Percentiles rank a stretch among this genome's conserved stretches.
Evolutionary conservation across 2,888 invertebrate genomes (phyloP).

Genomic region (Bibio marci): DNA sequence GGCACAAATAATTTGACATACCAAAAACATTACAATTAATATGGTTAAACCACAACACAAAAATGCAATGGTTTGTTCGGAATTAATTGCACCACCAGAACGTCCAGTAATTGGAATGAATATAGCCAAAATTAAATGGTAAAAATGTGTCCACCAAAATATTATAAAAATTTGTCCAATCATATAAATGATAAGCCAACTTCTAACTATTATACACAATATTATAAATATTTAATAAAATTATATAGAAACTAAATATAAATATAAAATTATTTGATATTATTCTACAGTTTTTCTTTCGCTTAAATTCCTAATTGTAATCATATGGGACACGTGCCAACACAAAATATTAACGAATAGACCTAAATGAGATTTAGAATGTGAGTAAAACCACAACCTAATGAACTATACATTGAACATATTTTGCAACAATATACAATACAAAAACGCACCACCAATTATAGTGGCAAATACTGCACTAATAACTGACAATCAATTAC

Average conservation of each 20-base stretch:
- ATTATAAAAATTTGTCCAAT: slow-evolving; percentile 17
- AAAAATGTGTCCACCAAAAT: slow-evolving; percentile 18
- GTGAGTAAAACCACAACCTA: too few relatives aligned
- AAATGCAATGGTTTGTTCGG: slow-evolving; percentile 30
- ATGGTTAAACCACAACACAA: slow-evolving; percentile 25
- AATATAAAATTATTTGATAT: neutral
- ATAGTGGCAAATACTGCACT: too few relatives aligned
- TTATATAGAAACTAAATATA: too few relatives aligned
- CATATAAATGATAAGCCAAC: slow-evolving; percentile 20
- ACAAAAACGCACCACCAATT: too few relatives aligned
- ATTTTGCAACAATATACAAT: too few relatives aligned
- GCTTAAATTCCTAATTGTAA: too few relatives aligned
- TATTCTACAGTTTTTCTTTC: neutral
- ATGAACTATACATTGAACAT: too few relatives aligned
- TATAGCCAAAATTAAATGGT: slow-evolving; percentile 18
- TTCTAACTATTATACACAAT: slow-evolving; percentile 16
- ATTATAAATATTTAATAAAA: slow-evolving; percentile 1
- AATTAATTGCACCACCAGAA: slow-evolving; percentile 29
- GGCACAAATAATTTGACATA: slow-evolving; percentile 12
- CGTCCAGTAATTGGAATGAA: slow-evolving; percentile 30
- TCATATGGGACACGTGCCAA: too few relatives aligned
- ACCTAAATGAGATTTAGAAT: too few relatives aligned
- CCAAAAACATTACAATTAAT: slow-evolving; percentile 25
- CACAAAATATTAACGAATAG: too few relatives aligned
- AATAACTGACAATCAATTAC: too few relatives aligned